Base-by-base conservation (phyloP, 2,888 invertebrate species). In the Spilosoma lubricipeda region DNA sequence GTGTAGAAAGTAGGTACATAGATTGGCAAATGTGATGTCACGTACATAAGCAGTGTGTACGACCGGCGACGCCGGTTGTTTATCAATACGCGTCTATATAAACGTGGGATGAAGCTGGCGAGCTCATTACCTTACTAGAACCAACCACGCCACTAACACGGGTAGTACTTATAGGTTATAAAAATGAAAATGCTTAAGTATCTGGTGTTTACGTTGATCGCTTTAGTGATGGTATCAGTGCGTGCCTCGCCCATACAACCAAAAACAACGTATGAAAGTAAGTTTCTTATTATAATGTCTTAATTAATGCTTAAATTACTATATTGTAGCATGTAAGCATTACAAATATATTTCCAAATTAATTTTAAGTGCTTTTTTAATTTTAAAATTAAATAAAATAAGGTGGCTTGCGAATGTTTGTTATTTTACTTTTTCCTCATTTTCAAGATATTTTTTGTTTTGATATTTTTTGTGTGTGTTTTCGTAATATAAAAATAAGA, bases 81-180 rank as follows among this genome's bases (percentile, higher is more conserved):
- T 89, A 90, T 90, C 88, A 82, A 81, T 82, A 78, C 81, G 83
- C 81, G 85, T 85, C 80, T 90, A 91, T 90, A 91, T 88, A 90
- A 87, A 84, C 81, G 86, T 75, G 84, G 76, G 79, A 80, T 75
- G 81, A 76, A 74, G 67, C 75, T 76, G 73, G 80, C 82, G 71
- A 77, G 83, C 77, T 81, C 87, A 86, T 83, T 70, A 80, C 75
- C 77, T 83, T 70, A 80, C 75, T 76, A 76, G 82, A 84, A 80
- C 80, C 83, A 81, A 80, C 78, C 77, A 75, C 79, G 82, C 75
- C 72, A 74, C 77, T 82, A 75, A 80, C 80, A 68, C 77, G 74
- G 36, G 65, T 71, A 72, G 76, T 76, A 74, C 75, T 20, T 71
- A 68, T 59, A 70, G 77, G 59, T 66, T 72, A 74, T 59, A 72